A percentile compares a stretch with the other conserved stretches of the same genome.
Evolutionary conservation across 2,113 vertebrate species (phyloP).

Genomic region (Azemiops feae): DNA sequence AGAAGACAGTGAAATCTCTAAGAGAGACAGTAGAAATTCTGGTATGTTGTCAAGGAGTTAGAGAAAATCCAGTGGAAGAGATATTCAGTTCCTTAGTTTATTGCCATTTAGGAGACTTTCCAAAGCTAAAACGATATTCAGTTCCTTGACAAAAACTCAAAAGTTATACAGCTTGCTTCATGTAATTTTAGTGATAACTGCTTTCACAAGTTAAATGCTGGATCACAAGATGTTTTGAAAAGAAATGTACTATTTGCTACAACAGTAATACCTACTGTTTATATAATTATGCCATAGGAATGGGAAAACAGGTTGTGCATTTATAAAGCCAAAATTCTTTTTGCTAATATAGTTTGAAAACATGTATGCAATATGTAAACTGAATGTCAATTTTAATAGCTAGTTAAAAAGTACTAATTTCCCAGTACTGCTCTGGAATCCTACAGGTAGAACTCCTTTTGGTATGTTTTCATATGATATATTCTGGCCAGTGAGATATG

Average conservation of each 20-base stretch:
- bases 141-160: not conserved
- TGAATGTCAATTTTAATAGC: not conserved
- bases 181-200: not conserved
- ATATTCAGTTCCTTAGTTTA: not conserved
- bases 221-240: not conserved
- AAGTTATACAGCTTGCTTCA: not conserved
- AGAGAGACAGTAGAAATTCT: conserved; percentile 66
- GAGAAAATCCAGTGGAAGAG: conserved; percentile 18
- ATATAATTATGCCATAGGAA: not conserved
- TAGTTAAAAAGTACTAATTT: not conserved
- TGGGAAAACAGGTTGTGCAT: not conserved
- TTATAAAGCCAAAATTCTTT: not conserved
- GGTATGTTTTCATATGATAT: not conserved
- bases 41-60: conserved; percentile 58
- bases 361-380: not conserved
- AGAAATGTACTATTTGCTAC: not conserved
- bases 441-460: not conserved
- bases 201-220: not conserved
- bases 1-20: conserved; percentile 65
- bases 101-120: not conserved
- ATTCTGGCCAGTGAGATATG: not conserved
- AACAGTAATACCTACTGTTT: not conserved
- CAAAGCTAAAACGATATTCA: not conserved
- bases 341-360: not conserved
- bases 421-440: not conserved